Conservation (phyloP, 2,888 invertebrate species). For the Heliconius erato region DNA sequence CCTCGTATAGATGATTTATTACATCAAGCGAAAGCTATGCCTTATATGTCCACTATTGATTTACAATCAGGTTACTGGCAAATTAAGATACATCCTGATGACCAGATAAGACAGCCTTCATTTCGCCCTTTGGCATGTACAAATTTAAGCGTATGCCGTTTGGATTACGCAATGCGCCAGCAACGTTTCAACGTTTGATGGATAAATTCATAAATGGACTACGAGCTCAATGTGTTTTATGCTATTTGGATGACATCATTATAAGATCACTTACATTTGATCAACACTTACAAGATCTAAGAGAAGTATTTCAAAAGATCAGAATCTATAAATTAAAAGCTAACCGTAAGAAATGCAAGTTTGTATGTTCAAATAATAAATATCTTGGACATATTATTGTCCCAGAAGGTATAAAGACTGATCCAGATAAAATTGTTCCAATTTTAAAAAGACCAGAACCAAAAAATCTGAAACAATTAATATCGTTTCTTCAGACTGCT, state of each 20-base stretch:
- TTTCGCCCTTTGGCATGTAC: constrained; percentile 54
- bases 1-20: constrained; percentile 24
- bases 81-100: constrained; percentile 50
- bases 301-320: constrained; percentile 39
- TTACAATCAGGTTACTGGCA: constrained; percentile 64
- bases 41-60: constrained; percentile 56
- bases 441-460: constrained; percentile 41
- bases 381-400: constrained; percentile 55
- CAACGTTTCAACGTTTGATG: constrained; percentile 57
- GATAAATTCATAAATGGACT: constrained; percentile 51
- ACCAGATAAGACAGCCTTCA: constrained; percentile 57
- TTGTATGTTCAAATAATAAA: constrained; percentile 48
- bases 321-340: constrained; percentile 38
- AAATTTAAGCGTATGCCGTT: constrained; percentile 55
- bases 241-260: constrained; percentile 39
- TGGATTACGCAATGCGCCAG: constrained; percentile 56
- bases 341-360: constrained; percentile 45
- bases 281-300: constrained; percentile 44
- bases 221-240: constrained; percentile 28
- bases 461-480: constrained; percentile 39
- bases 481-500: constrained; percentile 49
- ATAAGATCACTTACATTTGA: constrained; percentile 52
- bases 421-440: constrained; percentile 51
- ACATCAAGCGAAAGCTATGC: constrained; percentile 12
- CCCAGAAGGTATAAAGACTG: constrained; percentile 38